These are phyloP conservation scores for Coenonympha glycerion DNA, from an alignment of 2,888 invertebrate genomes.

Conservation along the genomic window DNA sequence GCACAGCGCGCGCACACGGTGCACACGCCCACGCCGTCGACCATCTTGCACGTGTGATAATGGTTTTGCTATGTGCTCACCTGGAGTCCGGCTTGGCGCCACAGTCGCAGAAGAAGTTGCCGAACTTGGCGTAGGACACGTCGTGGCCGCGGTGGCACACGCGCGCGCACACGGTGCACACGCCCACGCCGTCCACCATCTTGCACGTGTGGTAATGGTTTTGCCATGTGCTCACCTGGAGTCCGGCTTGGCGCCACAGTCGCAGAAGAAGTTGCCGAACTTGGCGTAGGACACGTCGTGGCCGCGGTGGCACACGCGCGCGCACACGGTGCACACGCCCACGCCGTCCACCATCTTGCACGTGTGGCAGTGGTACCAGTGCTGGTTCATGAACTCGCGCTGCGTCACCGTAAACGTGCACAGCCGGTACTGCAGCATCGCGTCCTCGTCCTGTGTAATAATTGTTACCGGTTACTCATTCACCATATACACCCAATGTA, in stretches of 20 bases:
- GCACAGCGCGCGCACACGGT: conserved; percentile 97
- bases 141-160: conserved; percentile 98
- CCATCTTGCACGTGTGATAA: conserved; percentile 99
- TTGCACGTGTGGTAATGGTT: conserved; percentile 99
- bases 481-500: no score
- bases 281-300: conserved; percentile 98
- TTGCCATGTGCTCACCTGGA: no score
- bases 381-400: conserved; percentile 98
- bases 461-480: no score
- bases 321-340: conserved; percentile 98
- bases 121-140: conserved; percentile 96
- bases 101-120: no score
- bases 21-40: conserved; percentile 98
- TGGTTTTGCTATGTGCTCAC: no score
- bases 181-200: conserved; percentile 98
- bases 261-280: conserved; percentile 99
- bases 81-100: no score
- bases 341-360: conserved; percentile 99
- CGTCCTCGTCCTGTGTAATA: conserved; percentile 88
- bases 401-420: conserved; percentile 98
- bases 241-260: conserved; percentile 97
- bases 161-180: conserved; percentile 97
- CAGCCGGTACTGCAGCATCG: conserved; percentile 88
- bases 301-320: conserved; percentile 95
- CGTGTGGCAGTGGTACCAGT: conserved; percentile 99